Percentiles rank a stretch among this genome's conserved stretches.
Evolutionary conservation across 2,113 vertebrate species (phyloP).

Genomic region (Campylomormyrus tamandua): DNA sequence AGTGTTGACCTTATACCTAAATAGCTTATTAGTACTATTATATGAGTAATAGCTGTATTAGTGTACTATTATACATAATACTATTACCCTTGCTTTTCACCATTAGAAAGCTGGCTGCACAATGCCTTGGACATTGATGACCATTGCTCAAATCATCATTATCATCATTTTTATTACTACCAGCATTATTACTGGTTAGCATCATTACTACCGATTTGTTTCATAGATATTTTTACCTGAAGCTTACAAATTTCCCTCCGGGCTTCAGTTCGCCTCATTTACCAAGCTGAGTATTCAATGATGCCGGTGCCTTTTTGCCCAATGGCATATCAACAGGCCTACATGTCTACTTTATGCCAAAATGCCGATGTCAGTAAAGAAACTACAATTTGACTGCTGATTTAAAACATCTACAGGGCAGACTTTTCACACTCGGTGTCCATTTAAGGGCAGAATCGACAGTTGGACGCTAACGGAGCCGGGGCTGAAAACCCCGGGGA

Average conservation of each 20-base stretch:
- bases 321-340: neutral
- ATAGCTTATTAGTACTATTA: neutral
- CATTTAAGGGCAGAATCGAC: neutral
- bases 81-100: neutral
- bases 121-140: neutral
- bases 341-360: too few species aligned
- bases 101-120: neutral
- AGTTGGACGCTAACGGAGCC: neutral
- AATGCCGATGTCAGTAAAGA: neutral
- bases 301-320: neutral
- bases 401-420: neutral
- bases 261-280: neutral
- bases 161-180: neutral
- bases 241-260: neutral
- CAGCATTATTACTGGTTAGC: neutral
- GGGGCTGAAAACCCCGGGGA: neutral
- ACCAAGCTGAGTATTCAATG: neutral
- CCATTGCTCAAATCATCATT: neutral
- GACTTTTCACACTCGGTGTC: neutral
- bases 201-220: neutral
- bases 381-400: neutral
- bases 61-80: neutral
- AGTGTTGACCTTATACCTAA: neutral
- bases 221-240: neutral
- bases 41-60: neutral